Evolutionary conservation across 2,888 invertebrate genomes (phyloP), one percentile per base, ranked within the genome.

Genomic region (Eulithis prunata): DNA sequence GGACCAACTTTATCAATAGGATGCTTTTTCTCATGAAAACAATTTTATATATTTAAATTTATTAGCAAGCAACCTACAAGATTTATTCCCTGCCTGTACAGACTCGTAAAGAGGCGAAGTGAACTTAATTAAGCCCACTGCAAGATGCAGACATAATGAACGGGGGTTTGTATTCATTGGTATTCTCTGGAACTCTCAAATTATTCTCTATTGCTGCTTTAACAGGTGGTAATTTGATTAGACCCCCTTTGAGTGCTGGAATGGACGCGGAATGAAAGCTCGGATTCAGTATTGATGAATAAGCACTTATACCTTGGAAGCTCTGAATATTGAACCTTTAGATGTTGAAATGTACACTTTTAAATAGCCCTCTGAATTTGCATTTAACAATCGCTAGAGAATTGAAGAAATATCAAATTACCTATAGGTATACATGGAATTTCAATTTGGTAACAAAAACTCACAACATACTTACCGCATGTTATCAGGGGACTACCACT

Each of bases 141-240:
- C 75, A 77, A 76, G 72, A 74, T 75, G 76, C 75, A 75, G 70
- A 75, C 71, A 64, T 75, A 71, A 75, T 71, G 66, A 72, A 73
- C 43, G 56, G 7, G 57, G 69, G 72, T 75, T 72, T 68, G 69
- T 72, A 73, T 72, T 75, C 75, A 73, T 77, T 73, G 73, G 71
- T 69, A 69, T 71, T 66, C 70, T 61, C 43, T 14, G 13, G 47
- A 52, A 54, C 49, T 36, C 43, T 43, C 45, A 14, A 64, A 54
- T 60, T 60, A 67, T 57, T 57, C 57, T 60, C 53, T 45, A 63
- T 54, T 46, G 60, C 45, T n/a, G 45, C 49, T 57, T 52, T 64
- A 64, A 57, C 63, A 64, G 67, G 64, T 67, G 57, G 57, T 60
- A 49, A 67, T 61, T 64, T 53, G 64, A 67, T 67, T 67, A 64